These are phyloP conservation scores for Polypterus senegalus DNA, from an alignment of 2,113 vertebrate species.

Conservation along the genomic window DNA sequence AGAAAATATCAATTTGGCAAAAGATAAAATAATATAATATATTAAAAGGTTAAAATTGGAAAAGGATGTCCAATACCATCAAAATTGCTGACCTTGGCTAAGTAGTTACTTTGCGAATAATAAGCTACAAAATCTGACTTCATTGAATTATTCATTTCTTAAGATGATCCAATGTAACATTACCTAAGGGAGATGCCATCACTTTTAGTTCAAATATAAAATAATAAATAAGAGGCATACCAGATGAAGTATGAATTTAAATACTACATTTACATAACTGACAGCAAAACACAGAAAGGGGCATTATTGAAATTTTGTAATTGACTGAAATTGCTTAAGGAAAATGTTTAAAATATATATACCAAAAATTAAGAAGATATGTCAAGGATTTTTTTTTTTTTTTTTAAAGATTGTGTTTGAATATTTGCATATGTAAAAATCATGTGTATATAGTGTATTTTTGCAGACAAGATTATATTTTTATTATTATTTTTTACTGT, in stretches of 20 bases:
- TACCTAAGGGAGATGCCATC: conserved; percentile 12
- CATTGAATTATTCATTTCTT: conserved; percentile 24
- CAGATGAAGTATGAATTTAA: background rate
- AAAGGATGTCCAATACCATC: conserved; percentile 2
- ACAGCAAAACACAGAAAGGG: background rate
- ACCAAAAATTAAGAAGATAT: too few relatives aligned
- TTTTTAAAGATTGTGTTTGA: background rate
- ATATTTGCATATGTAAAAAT: background rate
- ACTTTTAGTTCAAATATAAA: conserved; percentile 10
- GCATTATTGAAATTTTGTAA: background rate
- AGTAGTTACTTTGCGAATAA: conserved; percentile 16
- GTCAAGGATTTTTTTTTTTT: too few relatives aligned
- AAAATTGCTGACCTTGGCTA: conserved; percentile 16
- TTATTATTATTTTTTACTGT: background rate
- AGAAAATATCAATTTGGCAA: too few relatives aligned
- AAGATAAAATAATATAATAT: background rate
- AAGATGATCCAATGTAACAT: conserved; percentile 5
- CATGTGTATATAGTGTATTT: background rate
- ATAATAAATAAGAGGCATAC: conserved; percentile 12
- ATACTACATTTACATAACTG: background rate
- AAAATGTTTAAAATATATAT: too few relatives aligned
- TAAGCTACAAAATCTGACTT: conserved; percentile 10
- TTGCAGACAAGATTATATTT: background rate
- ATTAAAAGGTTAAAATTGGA: conserved; percentile 7
- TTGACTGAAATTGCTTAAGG: background rate